A percentile compares a stretch with the other conserved stretches of the same genome.
Evolutionary conservation across 2,888 invertebrate genomes (phyloP).

Genomic region (Drosophila neutralis): DNA sequence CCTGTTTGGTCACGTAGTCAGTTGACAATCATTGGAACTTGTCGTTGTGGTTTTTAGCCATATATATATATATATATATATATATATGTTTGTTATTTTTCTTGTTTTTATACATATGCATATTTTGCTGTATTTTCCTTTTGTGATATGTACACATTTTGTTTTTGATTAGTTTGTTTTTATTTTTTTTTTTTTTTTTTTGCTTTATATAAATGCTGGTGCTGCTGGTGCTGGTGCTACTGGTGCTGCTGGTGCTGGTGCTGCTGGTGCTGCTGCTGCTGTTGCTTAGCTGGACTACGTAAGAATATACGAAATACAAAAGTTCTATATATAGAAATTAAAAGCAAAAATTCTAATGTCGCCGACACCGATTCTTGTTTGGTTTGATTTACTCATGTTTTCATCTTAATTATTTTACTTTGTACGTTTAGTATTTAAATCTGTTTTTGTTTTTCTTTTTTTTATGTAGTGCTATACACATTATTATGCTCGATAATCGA

Average conservation of each 20-base stretch:
- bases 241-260: not conserved
- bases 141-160: slow-evolving; percentile 18
- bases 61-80: not conserved
- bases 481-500: not conserved
- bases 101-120: slow-evolving; percentile 10
- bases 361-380: slow-evolving; percentile 41
- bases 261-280: not conserved
- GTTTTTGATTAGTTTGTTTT: slow-evolving; percentile 20
- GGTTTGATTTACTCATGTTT: slow-evolving; percentile 30
- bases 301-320: slow-evolving; percentile 43
- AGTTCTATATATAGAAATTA: slow-evolving; percentile 56
- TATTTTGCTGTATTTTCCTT: slow-evolving; percentile 5
- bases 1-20: slow-evolving; percentile 58
- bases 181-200: not conserved
- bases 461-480: not conserved
- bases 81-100: slow-evolving; percentile 17
- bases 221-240: not conserved
- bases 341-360: slow-evolving; percentile 41
- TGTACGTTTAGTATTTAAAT: not conserved
- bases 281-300: slow-evolving; percentile 49
- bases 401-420: not conserved
- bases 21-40: slow-evolving; percentile 42
- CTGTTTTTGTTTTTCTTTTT: not conserved
- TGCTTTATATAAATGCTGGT: not conserved
- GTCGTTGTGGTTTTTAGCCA: slow-evolving; percentile 1